Base-by-base conservation (phyloP, 2,888 invertebrate genomes). In the Fabriciana adippe region DNA sequence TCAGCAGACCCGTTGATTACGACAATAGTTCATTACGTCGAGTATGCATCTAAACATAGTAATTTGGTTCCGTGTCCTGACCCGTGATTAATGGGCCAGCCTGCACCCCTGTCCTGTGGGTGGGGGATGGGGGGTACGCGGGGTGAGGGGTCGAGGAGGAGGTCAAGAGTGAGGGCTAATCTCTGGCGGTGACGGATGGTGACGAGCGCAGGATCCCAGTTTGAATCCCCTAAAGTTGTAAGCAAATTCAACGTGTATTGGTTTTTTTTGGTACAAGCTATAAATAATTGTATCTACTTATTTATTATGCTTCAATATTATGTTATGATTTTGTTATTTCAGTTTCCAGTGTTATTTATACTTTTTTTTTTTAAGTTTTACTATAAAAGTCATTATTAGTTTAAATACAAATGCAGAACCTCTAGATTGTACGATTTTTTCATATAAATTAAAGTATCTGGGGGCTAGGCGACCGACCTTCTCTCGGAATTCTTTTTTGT, bases 1-100 rank as follows among this genome's bases (percentile, higher is more conserved):
- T 60, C 64, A 63, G 70, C 56, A 55, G 45, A 55, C 13, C 45
- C 59, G 55, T 59, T 72, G 65, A 70, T 67, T 72, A 64, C 64
- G 72, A 78, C 81, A 78, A 80, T 82, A 83, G 80, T 82, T 83
- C 82, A 84, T 83, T 77, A 77, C 75, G 73, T 70, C 72, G 75
- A 73, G 75, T 72, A 69, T 74, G 78, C 79, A 78, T 78, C 81
- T 79, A 81, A 81, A 79, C 78, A 71, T 76, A 79, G 80, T 76
- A 79, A 80, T 80, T 80, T 77, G 77, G 72, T 60, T 68, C 59
- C 67, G 54, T 63, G 63, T 47, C 55, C 41, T 70, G 70, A 64
- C 70, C 69, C 72, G 74, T 82, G 82, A 83, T 83, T 83, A 81
- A 83, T 81, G 83, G 60, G 60, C 64, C 57, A 35, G 51, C 62